These are phyloP conservation scores for Saimiri boliviensis DNA, from an alignment of 2,113 vertebrate species.

Conservation along the genomic window DNA sequence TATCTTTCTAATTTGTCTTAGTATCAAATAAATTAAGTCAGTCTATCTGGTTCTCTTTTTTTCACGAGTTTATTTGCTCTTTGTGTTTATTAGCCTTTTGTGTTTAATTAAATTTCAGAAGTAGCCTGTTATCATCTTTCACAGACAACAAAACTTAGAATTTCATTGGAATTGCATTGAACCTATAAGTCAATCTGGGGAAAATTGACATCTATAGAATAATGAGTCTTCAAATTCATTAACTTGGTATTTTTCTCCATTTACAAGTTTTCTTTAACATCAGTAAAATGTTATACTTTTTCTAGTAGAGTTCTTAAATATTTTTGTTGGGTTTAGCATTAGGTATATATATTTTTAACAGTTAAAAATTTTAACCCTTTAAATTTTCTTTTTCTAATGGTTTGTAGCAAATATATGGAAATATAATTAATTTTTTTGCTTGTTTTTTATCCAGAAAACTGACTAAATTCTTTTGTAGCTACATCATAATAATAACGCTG, in stretches of 20 bases:
- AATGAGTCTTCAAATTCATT: not conserved
- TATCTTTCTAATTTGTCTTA: not conserved
- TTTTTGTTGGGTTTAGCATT: not conserved
- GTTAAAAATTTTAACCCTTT: not conserved
- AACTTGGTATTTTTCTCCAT: not conserved
- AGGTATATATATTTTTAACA: not conserved
- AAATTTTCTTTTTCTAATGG: not conserved
- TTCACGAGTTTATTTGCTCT: not conserved
- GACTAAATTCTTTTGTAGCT: not conserved
- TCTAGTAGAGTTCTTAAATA: not conserved
- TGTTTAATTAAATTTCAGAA: not conserved
- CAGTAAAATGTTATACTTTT: not conserved
- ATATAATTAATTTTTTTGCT: not conserved
- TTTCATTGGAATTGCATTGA: not conserved
- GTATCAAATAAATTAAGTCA: not conserved
- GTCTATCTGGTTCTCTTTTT: not conserved
- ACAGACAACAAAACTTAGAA: not conserved
- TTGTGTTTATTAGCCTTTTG: not conserved
- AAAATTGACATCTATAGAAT: not conserved
- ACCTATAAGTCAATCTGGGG: not conserved
- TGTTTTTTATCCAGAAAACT: not conserved
- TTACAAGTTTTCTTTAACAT: not conserved
- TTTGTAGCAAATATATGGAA: not conserved
- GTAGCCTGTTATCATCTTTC: not conserved
- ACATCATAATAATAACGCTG: not conserved